Conservation (phyloP, 2,113 vertebrate species). For the Speoplatyrhinus poulsoni region DNA sequence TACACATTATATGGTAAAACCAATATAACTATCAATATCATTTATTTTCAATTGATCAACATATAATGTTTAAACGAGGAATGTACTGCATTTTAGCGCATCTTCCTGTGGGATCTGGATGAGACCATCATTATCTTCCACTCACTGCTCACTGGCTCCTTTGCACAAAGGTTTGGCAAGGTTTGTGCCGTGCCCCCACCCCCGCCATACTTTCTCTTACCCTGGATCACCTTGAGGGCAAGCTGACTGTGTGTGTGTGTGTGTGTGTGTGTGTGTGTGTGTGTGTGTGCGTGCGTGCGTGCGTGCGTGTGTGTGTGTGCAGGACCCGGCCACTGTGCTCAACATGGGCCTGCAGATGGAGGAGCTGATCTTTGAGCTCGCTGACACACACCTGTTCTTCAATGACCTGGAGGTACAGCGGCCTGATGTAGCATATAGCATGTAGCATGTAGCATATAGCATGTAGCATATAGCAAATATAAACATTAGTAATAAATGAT, state of each 20-base stretch:
- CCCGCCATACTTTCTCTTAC: background rate
- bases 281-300: background rate
- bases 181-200: constrained; percentile 60
- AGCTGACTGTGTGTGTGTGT: background rate
- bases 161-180: constrained; percentile 97
- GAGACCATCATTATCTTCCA: constrained; percentile 99
- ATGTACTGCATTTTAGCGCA: constrained; percentile 74
- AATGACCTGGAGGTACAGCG: constrained; percentile 91
- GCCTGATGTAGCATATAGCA: too few relatives aligned
- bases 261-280: background rate
- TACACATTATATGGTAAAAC: too few relatives aligned
- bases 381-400: constrained; percentile 97
- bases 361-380: constrained; percentile 98
- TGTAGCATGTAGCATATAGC: too few relatives aligned
- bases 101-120: constrained; percentile 98
- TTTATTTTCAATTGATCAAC: background rate
- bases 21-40: background rate
- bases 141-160: constrained; percentile 96
- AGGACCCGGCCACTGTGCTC: constrained; percentile 92
- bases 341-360: constrained; percentile 97
- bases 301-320: background rate
- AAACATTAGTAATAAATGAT: too few relatives aligned
- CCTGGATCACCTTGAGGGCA: background rate
- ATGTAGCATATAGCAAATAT: too few relatives aligned
- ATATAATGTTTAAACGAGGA: background rate